phyloP scores from a whole-genome alignment of 2,113 vertebrate species.

The Odontophorus gujanensis region DNA sequence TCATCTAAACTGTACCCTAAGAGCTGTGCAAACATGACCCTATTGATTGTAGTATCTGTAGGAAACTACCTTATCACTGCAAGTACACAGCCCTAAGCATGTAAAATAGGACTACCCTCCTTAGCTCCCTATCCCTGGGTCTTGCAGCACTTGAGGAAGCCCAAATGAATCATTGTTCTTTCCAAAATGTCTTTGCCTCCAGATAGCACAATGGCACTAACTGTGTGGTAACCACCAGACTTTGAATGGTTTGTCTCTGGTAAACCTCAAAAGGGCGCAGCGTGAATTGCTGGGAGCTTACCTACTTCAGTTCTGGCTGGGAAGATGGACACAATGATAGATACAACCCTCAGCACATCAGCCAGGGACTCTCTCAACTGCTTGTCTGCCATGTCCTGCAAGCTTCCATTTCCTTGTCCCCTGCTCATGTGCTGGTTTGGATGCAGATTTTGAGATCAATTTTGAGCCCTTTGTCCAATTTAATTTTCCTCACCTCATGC shows the following conservation, averaged over 20 bases:
- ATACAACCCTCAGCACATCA: neutral
- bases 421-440: neutral
- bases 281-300: neutral
- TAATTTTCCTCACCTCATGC: neutral
- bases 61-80: neutral
- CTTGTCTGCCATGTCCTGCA: neutral
- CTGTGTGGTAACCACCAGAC: neutral
- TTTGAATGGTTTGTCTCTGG: neutral
- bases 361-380: neutral
- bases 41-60: neutral
- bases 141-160: neutral
- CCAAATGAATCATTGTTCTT: neutral
- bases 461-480: neutral
- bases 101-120: neutral
- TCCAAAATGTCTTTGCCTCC: neutral
- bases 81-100: no score
- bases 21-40: neutral
- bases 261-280: neutral
- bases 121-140: accelerated
- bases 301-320: neutral
- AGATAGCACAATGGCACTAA: neutral
- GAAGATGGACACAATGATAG: neutral
- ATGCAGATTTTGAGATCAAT: neutral
- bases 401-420: neutral
- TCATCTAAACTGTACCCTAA: neutral